Evolutionary conservation across 2,888 invertebrate species (phyloP), one percentile per base, ranked within the genome.

Genomic region (Tiliacea aurago): DNA sequence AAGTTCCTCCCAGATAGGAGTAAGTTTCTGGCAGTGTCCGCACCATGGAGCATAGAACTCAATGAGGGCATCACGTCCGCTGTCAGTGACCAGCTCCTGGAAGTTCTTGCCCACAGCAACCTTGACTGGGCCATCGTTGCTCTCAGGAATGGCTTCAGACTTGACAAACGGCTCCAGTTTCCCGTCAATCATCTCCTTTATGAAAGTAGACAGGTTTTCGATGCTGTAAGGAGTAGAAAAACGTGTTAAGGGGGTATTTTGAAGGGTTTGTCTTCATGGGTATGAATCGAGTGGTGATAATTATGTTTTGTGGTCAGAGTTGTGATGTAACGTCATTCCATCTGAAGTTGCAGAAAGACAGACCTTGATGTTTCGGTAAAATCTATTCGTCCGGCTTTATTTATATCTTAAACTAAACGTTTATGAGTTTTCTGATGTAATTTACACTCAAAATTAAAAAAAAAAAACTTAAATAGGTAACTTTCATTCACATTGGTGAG

Each of bases 41-140:
- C 99, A 99, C 99, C 99, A 99, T 1, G 99, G 99, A 51, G 99
- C 99, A 94, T 99, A 99, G 96, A 99, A 99, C 96, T 99, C 99
- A 86, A 99, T 97, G 59, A 99, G 97, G 4, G 99, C 98, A 93
- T 99, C 99, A 91, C 99, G 98, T 49, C 97, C 98, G 87, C 98
- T 98, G 92, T 99, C 98, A 4, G 97, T 97, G 1, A 99, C 99
- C 73, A 99, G 96, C 72, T 99, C 98, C 91, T 99, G 98, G 95
- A 99, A 99, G 97, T 99, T 99, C 96, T 99, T 99, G 81, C 98
- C 99, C 13, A 99, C 99, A 5, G 99, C 99, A 55, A 99, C 97
- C 90, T 97, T 98, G 1, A 99, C 98, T 15, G 98, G 97, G 0
- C 98, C 98, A 88, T 97, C 97, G 90, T 99, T 98, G 78, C 97